A percentile compares a stretch with the other conserved stretches of the same genome.
Evolutionary conservation across 2,888 invertebrate species (phyloP).

Genomic region (Perdita meconis): DNA sequence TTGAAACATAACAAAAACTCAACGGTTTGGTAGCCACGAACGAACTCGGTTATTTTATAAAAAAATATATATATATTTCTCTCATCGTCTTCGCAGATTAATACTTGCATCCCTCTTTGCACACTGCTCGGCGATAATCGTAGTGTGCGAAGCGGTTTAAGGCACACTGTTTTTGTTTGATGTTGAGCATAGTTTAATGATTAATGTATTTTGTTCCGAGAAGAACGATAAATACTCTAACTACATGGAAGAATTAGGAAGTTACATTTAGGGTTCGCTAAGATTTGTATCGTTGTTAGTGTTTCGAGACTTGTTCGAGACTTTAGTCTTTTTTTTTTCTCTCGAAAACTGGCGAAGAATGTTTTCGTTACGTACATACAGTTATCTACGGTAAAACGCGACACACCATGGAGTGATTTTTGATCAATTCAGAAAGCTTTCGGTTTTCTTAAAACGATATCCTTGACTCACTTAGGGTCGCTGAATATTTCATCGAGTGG

Average conservation of each 20-base stretch:
- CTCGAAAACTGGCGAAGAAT: background rate
- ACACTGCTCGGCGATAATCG: background rate
- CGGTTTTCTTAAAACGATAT: background rate
- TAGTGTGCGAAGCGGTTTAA: constrained; percentile 36
- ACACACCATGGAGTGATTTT: constrained; percentile 7
- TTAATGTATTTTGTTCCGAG: background rate
- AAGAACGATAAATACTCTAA: constrained; percentile 16
- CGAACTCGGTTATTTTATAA: constrained; percentile 36
- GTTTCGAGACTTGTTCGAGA: background rate
- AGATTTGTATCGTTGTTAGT: background rate
- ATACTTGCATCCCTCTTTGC: constrained; percentile 28
- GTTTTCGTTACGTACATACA: background rate
- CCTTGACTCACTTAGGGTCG: background rate
- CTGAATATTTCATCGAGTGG: background rate
- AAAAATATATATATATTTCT: constrained; percentile 46
- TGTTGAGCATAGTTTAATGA: constrained; percentile 17
- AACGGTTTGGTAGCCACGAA: background rate
- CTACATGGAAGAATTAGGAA: constrained; percentile 23
- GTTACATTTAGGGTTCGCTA: background rate
- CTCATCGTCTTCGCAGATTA: background rate
- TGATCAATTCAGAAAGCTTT: background rate
- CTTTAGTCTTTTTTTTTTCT: background rate
- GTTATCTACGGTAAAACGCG: background rate
- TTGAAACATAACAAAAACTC: background rate
- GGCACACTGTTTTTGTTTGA: constrained; percentile 23